phyloP scores from a whole-genome alignment of 2,888 invertebrate genomes.

The Trypoxylon attenuatum region DNA sequence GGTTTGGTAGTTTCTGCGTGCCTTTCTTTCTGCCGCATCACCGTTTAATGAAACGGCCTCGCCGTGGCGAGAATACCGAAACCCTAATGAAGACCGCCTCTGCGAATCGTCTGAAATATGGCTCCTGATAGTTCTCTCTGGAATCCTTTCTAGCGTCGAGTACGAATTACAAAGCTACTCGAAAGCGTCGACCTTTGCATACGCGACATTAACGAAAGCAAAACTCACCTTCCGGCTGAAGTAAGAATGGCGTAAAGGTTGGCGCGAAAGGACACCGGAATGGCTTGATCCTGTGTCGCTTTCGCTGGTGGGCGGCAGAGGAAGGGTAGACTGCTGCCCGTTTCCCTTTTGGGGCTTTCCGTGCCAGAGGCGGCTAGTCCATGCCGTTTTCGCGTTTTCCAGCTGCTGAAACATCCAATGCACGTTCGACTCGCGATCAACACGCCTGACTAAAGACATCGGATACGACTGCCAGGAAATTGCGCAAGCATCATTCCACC shows the following conservation, averaged over 20 bases:
- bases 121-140: conserved; percentile 13
- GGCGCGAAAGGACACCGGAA: conserved; percentile 58
- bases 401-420: conserved; percentile 69
- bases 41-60: conserved; percentile 58
- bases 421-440: conserved; percentile 52
- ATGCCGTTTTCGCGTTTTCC: conserved; percentile 64
- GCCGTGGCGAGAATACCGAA: conserved; percentile 57
- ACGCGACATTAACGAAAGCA: neutral
- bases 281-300: conserved; percentile 49
- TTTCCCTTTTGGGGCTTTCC: conserved; percentile 65
- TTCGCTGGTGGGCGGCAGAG: conserved; percentile 50
- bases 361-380: conserved; percentile 62
- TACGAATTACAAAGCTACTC: no score
- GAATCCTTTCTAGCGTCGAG: no score
- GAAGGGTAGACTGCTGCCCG: conserved; percentile 61
- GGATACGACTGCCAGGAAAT: conserved; percentile 19
- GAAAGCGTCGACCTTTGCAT: neutral
- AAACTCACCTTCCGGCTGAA: conserved; percentile 73
- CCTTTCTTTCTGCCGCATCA: conserved; percentile 39
- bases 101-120: conserved; percentile 28
- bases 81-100: conserved; percentile 61
- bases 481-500: conserved; percentile 20
- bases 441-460: conserved; percentile 49
- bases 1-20: conserved; percentile 66
- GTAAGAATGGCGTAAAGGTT: conserved; percentile 61